Percentiles rank a stretch among this genome's conserved stretches.
Evolutionary conservation across 2,888 invertebrate species (phyloP).

Genomic region (Drepana falcataria): DNA sequence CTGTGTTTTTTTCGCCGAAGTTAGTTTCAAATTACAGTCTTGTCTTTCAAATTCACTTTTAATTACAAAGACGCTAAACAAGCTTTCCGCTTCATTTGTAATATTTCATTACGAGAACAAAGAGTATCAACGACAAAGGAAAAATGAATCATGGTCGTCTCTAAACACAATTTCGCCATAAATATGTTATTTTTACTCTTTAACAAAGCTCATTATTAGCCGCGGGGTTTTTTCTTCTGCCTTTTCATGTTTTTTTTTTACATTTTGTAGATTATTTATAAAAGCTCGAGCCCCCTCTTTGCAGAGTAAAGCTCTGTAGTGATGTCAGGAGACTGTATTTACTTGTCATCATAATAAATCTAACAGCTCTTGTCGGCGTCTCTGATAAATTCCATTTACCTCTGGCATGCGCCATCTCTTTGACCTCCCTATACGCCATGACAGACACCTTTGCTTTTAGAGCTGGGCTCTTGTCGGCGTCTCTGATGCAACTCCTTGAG

Average conservation of each 20-base stretch:
- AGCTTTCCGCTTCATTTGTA: neutral
- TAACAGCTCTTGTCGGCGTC: too few relatives aligned
- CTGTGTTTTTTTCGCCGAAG: too few relatives aligned
- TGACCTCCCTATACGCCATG: too few relatives aligned
- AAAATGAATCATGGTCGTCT: neutral
- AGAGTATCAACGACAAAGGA: neutral
- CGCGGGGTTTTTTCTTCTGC: neutral
- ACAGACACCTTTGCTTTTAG: too few relatives aligned
- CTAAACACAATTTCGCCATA: neutral
- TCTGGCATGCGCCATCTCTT: too few relatives aligned
- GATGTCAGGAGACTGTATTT: too few relatives aligned
- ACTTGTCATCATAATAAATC: too few relatives aligned
- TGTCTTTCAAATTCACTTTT: neutral
- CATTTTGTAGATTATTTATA: slow-evolving; percentile 4
- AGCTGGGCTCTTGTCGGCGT: too few relatives aligned
- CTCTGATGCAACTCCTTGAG: too few relatives aligned
- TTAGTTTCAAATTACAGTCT: too few relatives aligned
- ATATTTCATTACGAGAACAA: neutral
- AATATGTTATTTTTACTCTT: neutral
- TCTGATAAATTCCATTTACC: too few relatives aligned
- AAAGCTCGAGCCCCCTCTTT: slow-evolving; percentile 8
- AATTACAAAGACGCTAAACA: neutral
- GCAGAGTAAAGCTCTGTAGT: neutral
- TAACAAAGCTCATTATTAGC: neutral
- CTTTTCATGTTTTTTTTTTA: slow-evolving; percentile 8